Conservation (phyloP, 2,888 invertebrate species). For the Bellardia bayeri region DNA sequence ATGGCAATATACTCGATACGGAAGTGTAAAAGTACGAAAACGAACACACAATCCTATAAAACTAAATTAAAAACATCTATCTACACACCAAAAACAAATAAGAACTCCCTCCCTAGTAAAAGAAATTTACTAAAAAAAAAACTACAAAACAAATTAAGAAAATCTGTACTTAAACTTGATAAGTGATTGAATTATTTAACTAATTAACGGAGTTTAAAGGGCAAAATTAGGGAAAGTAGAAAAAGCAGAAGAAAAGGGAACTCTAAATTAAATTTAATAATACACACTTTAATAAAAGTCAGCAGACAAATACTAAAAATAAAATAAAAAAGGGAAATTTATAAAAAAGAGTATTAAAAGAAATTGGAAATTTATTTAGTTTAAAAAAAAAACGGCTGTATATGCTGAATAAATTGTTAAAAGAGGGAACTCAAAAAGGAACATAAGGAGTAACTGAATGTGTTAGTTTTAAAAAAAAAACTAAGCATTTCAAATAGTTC, state of each 20-base stretch:
- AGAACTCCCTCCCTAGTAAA: constrained; percentile 16
- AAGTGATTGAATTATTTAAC: constrained; percentile 19
- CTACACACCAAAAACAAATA: constrained; percentile 18
- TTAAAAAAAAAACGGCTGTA: no score
- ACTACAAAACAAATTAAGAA: constrained; percentile 13
- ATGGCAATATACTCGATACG: constrained; percentile 77
- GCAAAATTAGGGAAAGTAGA: background rate
- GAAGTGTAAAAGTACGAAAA: constrained; percentile 74
- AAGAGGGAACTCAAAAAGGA: no score
- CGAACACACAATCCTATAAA: background rate
- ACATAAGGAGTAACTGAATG: no score
- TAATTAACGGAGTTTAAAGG: constrained; percentile 22
- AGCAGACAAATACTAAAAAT: no score
- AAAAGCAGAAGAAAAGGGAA: background rate
- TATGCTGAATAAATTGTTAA: no score
- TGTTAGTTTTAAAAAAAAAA: no score
- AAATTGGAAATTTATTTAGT: no score
- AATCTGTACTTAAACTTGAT: constrained; percentile 18
- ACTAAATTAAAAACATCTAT: constrained; percentile 11
- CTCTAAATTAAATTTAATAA: background rate
- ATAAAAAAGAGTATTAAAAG: no score
- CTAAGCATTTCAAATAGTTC: no score
- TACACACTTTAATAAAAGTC: no score
- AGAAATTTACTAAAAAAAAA: background rate
- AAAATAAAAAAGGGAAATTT: no score